A percentile compares a stretch with the other conserved stretches of the same genome.
phyloP scores from a whole-genome alignment of 30 jellyfish, hydroid and myxozoan species.

The Cassiopea andromeda region DNA sequence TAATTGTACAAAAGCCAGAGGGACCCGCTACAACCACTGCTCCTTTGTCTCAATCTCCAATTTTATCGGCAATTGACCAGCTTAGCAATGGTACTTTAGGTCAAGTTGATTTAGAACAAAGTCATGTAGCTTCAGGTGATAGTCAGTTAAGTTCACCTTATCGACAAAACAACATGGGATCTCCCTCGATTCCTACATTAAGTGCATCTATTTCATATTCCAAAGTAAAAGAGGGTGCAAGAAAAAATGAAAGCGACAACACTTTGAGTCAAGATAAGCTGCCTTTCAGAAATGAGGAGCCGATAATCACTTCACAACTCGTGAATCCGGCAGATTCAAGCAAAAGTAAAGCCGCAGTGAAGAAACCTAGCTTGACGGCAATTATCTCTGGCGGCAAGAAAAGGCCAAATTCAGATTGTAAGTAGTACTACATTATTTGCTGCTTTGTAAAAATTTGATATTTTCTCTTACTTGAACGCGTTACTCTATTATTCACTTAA shows the following conservation, averaged over 20 bases:
- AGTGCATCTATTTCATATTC: constrained; percentile 28
- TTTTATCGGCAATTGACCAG: neutral
- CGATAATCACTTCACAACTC: constrained; percentile 36
- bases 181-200: constrained; percentile 6
- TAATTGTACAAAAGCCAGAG: neutral
- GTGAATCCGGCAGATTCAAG: constrained; percentile 66
- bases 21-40: neutral
- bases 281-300: constrained; percentile 67
- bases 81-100: neutral
- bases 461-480: too few species aligned
- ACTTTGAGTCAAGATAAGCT: constrained; percentile 30
- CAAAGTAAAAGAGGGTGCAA: neutral
- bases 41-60: neutral
- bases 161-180: neutral
- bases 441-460: too few species aligned
- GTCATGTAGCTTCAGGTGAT: neutral
- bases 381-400: constrained; percentile 65
- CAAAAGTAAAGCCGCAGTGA: neutral
- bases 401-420: constrained; percentile 45
- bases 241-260: neutral
- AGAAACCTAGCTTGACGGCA: constrained; percentile 41
- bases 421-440: neutral
- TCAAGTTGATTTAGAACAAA: neutral
- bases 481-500: too few species aligned
- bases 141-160: neutral